Conservation (phyloP, 2,888 invertebrate genomes). For the Limulus polyphemus region DNA sequence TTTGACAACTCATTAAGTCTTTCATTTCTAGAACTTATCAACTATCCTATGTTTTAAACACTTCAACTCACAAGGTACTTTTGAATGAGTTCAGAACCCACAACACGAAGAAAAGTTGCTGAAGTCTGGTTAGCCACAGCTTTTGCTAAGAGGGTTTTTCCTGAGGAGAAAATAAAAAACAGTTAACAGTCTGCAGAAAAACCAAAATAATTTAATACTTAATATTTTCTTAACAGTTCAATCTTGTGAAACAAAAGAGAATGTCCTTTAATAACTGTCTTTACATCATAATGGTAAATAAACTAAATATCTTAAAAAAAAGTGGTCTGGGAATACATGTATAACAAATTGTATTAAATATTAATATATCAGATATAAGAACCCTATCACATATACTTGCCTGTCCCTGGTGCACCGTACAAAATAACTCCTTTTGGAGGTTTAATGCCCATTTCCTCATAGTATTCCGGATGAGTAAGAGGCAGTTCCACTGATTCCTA, state of each 20-base stretch:
- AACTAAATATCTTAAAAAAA: no score
- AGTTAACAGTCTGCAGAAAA: neutral
- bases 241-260: no score
- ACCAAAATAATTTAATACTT: no score
- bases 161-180: constrained; percentile 27
- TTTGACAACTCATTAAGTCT: no score
- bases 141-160: constrained; percentile 92
- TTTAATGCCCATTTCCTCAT: constrained; percentile 99
- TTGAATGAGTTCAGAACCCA: constrained; percentile 98
- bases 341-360: neutral
- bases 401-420: constrained; percentile 96
- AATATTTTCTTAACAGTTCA: no score
- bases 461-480: constrained; percentile 97
- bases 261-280: no score
- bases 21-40: no score
- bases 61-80: constrained; percentile 66
- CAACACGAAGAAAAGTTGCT: constrained; percentile 94
- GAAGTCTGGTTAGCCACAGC: constrained; percentile 99
- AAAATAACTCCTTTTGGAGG: constrained; percentile 98
- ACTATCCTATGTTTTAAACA: no score
- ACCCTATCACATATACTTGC: constrained; percentile 37
- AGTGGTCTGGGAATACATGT: no score
- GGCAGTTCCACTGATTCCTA: constrained; percentile 93
- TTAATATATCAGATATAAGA: neutral
- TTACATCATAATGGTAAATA: no score